These are phyloP conservation scores for Albula glossodonta DNA, from an alignment of 2,113 vertebrate species.

Conservation along the genomic window DNA sequence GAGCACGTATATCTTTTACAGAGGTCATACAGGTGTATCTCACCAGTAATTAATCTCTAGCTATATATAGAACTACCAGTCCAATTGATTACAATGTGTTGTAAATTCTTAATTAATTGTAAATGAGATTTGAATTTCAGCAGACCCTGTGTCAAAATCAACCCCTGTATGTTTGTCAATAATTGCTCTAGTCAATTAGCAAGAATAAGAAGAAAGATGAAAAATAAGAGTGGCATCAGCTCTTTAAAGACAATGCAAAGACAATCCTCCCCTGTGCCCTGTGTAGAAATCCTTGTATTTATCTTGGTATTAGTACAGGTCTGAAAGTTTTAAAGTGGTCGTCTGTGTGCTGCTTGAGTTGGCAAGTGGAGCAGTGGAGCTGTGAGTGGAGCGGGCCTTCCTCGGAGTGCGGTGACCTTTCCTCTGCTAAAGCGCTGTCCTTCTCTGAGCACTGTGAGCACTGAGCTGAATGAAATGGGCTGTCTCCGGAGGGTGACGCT, in stretches of 20 bases:
- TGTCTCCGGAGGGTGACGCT: neutral
- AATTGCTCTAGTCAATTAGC: constrained; percentile 39
- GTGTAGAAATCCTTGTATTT: neutral
- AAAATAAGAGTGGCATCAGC: neutral
- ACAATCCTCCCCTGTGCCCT: neutral
- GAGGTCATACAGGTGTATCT: too few relatives aligned
- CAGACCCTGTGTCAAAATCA: too few relatives aligned
- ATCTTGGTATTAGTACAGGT: neutral
- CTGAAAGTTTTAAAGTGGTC: neutral
- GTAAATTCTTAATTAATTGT: too few relatives aligned
- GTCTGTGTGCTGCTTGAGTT: neutral
- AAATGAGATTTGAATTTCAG: neutral
- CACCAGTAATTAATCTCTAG: too few relatives aligned
- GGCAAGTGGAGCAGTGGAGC: neutral
- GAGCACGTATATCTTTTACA: too few relatives aligned
- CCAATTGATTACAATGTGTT: too few relatives aligned
- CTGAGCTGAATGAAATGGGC: neutral
- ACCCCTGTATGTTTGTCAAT: too few relatives aligned
- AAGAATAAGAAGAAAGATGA: constrained; percentile 28
- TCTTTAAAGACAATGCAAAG: neutral
- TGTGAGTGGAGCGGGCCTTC: neutral
- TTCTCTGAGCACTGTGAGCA: neutral
- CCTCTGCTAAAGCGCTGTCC: neutral
- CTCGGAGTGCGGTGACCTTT: neutral
- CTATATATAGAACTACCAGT: too few relatives aligned